These are phyloP conservation scores for Forficula auricularia DNA, from an alignment of 1,140 invertebrate species.

Conservation along the genomic window DNA sequence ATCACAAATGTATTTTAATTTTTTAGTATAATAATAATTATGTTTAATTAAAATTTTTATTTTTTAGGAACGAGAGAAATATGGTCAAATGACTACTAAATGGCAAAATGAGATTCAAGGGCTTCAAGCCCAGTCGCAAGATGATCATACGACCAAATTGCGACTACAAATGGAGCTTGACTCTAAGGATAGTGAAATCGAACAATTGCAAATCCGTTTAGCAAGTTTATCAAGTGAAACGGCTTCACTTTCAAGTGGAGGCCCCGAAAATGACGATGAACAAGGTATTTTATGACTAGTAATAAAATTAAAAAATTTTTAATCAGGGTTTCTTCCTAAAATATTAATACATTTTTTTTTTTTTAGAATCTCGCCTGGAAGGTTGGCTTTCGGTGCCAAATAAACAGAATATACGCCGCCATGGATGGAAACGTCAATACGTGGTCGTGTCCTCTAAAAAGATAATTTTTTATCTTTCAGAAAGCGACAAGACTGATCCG, in stretches of 20 bases:
- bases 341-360: too few species aligned
- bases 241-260: constrained; percentile 73
- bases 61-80: constrained; percentile 71
- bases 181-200: constrained; percentile 89
- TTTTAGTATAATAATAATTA: too few species aligned
- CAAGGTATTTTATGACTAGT: constrained; percentile 5
- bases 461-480: constrained; percentile 93
- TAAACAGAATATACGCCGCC: constrained; percentile 84
- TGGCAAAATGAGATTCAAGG: constrained; percentile 75
- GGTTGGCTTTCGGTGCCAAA: constrained; percentile 91
- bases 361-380: constrained; percentile 60
- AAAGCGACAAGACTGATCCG: constrained; percentile 87
- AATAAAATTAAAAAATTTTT: too few species aligned
- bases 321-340: too few species aligned
- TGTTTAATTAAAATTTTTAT: too few species aligned
- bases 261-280: constrained; percentile 64
- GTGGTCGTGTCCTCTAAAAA: constrained; percentile 92
- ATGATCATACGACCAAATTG: constrained; percentile 49
- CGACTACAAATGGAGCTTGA: constrained; percentile 88
- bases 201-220: constrained; percentile 63
- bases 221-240: constrained; percentile 64
- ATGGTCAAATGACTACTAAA: constrained; percentile 66
- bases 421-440: constrained; percentile 94
- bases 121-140: constrained; percentile 44
- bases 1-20: too few species aligned